Evolutionary conservation across 2,888 invertebrate species (phyloP), one percentile per base, ranked within the genome.

Genomic region (Tanypteryx hageni): DNA sequence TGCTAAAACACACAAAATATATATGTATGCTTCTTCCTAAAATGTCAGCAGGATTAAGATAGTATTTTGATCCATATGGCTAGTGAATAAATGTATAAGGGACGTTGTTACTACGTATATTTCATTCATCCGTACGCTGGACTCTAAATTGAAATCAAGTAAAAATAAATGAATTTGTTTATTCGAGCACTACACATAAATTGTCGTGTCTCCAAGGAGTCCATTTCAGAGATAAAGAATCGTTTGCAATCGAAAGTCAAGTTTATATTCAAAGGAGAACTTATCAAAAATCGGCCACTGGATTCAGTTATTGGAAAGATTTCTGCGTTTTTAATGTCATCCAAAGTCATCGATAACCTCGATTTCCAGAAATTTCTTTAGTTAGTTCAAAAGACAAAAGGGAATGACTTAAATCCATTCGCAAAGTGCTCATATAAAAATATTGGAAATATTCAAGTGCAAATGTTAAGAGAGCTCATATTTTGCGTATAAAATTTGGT

Each of bases 161-260:
- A 27, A 9, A 68, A n/a, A 64, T 9, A 64, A 68, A 27, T 22
- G 76, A 27, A 27, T 76, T 64, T 59, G 44, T 18, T 0, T 64
- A 10, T 11, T 64, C 64, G 44, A 64, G 16, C 44, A 31, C 31
- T 86, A 86, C 61, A 61, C 68, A 86, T 86, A 18, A 44, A 56
- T 86, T 61, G 86, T 89, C 89, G 68, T 64, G 64, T 68, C 89
- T 64, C 89, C 89, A 89, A 68, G 44, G 64, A 89, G 89, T n/a
- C 22, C 64, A 68, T 64, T 76, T 10, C 22, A 27, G 27, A 76
- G 22, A 14, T 18, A 31, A 89, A 89, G 89, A 31, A 61, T 89
- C 18, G 31, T 89, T 89, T 64, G 64, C 89, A 64, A 61, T 44
- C 58, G 44, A 89, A 68, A 89, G 64, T 64, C 64, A 86, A 61